These are phyloP conservation scores for Oedothorax gibbosus DNA, from an alignment of 1,140 invertebrate species.

Conservation along the genomic window DNA sequence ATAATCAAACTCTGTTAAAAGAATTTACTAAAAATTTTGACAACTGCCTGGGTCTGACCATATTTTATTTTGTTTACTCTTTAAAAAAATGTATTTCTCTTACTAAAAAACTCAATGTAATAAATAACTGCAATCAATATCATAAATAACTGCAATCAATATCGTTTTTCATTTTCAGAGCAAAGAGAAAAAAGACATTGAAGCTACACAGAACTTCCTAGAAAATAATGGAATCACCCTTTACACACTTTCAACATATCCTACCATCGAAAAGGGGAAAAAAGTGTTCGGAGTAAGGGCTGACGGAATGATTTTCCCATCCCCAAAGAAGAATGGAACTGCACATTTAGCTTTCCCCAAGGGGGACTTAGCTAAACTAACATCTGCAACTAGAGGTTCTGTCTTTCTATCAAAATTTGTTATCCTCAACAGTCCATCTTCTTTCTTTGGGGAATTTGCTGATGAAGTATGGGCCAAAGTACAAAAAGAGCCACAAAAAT, in stretches of 20 bases:
- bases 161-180: conserved; percentile 16
- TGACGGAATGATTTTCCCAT: conserved; percentile 51
- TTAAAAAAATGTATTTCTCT: no score
- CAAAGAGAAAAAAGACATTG: background rate
- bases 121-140: background rate
- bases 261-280: conserved; percentile 32
- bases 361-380: conserved; percentile 39
- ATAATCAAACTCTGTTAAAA: no score
- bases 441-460: conserved; percentile 24
- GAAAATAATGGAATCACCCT: conserved; percentile 51
- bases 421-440: background rate
- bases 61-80: background rate
- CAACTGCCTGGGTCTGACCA: no score
- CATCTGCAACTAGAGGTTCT: conserved; percentile 46
- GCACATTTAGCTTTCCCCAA: conserved; percentile 31
- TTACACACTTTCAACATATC: conserved; percentile 39
- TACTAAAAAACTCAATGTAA: no score
- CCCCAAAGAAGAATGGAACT: conserved; percentile 15
- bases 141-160: background rate
- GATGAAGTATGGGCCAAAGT: conserved; percentile 46
- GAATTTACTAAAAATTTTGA: no score
- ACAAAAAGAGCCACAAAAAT: conserved; percentile 18
- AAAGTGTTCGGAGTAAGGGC: conserved; percentile 53
- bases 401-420: conserved; percentile 42
- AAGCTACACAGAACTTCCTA: background rate